Evolutionary conservation across 2,888 invertebrate species (phyloP).

Genomic region (Oxycera nigricornis): DNA sequence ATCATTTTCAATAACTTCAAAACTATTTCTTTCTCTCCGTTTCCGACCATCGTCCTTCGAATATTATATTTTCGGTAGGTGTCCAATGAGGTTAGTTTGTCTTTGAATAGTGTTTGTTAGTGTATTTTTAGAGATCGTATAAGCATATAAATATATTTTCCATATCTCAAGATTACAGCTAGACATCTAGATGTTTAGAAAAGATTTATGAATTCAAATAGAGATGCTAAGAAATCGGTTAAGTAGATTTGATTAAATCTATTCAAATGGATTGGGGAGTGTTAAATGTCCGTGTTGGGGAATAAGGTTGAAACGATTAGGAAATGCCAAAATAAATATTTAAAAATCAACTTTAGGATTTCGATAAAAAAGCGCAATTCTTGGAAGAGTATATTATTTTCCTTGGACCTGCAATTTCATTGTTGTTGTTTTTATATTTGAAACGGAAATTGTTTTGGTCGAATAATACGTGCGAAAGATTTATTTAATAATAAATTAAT

Average conservation of each 20-base stretch:
- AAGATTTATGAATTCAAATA: not conserved
- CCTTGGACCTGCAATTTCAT: too few species aligned
- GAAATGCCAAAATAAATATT: not conserved
- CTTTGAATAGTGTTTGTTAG: slow-evolving; percentile 17
- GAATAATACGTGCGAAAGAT: too few species aligned
- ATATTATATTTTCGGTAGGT: slow-evolving; percentile 8
- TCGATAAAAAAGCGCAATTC: not conserved
- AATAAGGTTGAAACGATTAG: too few species aligned
- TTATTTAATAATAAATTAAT: too few species aligned
- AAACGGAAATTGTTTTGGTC: too few species aligned
- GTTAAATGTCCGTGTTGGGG: too few species aligned
- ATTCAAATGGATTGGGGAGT: not conserved
- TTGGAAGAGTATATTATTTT: too few species aligned
- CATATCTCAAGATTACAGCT: not conserved
- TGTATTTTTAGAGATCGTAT: not conserved
- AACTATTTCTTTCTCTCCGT: not conserved
- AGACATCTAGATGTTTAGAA: slow-evolving; percentile 27
- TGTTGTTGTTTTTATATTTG: too few species aligned
- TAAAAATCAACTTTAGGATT: not conserved
- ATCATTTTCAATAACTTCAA: not conserved
- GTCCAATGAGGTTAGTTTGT: slow-evolving; percentile 21
- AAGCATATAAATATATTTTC: not conserved
- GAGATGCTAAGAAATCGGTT: not conserved
- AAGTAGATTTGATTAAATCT: too few species aligned
- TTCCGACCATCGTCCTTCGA: not conserved